Evolutionary conservation across 2,888 invertebrate genomes (phyloP).

Genomic region (Torymus aiolomorphi): DNA sequence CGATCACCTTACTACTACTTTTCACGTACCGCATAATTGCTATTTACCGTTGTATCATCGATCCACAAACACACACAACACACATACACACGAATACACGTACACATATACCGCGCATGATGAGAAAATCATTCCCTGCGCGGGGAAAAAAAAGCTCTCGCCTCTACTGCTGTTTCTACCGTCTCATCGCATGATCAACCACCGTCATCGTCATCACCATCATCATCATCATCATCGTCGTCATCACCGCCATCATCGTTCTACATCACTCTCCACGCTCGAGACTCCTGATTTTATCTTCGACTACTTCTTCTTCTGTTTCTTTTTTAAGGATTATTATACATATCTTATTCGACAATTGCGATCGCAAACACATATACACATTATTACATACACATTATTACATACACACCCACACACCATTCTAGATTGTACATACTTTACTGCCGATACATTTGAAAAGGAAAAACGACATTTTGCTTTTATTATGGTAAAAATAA

Average conservation of each 20-base stretch:
- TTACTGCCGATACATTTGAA: constrained; percentile 56
- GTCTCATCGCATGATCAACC: background rate
- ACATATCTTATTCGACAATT: constrained; percentile 49
- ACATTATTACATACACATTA: too few species aligned
- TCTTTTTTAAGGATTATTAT: constrained; percentile 38
- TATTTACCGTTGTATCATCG: constrained; percentile 49
- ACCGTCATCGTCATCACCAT: constrained; percentile 18
- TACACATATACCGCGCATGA: too few species aligned
- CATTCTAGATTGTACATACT: constrained; percentile 58
- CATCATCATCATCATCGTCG: constrained; percentile 34
- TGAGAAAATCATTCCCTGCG: too few species aligned
- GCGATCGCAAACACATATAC: constrained; percentile 42
- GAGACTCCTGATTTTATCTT: constrained; percentile 21
- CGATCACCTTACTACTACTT: constrained; percentile 44
- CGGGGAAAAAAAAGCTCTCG: background rate
- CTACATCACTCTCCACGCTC: background rate
- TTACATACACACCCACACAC: too few species aligned
- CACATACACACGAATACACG: too few species aligned
- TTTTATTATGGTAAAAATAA: constrained; percentile 58
- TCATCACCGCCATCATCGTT: background rate
- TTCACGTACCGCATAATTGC: constrained; percentile 41
- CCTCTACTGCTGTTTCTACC: constrained; percentile 44
- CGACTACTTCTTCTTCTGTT: constrained; percentile 33
- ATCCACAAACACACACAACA: background rate
- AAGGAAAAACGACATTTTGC: constrained; percentile 51